Base-by-base conservation (phyloP, 2,797 vertebrate genomes). In the Argya squamiceps region DNA sequence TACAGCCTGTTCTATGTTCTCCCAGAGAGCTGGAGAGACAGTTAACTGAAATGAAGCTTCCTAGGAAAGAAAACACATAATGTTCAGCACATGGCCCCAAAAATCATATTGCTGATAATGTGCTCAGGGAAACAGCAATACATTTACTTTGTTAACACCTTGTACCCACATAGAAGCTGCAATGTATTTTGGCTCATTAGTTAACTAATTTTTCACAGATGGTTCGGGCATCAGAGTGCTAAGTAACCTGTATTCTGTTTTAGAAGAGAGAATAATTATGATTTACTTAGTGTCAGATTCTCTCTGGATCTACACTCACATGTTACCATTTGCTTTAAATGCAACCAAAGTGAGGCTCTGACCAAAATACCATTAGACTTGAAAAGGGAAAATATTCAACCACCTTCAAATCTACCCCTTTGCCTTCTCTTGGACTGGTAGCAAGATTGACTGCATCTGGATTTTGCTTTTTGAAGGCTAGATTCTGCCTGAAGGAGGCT, bases 171-270 rank as follows among this genome's bases (percentile, higher is more conserved):
- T 19, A 92, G 86, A 95, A 78, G 65, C 70, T 85, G 82, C 68
- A 84, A 79, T 70, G 70, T 84, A 70, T 91, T 96, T 92, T 93
- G 89, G 52, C 89, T 96, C 92, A 96, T 93, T 95, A 93, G 76
- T 92, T 80, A 92, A 78, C 84, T 93, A 89, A 95, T 96, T 89
- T 92, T 94, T 92, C 85, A 75, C 93, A 95, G 74, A 93, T 95
- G 92, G 92, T 88, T 87, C 84, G 83, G 81, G 49, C 56, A 89
- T 56, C 43, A 75, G 73, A 93, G 84, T 64, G 85, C 91, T 96
- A 93, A 96, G 90, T 93, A 96, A 94, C 88, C 90, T 88, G 53
- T 69, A 87, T 91, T 86, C 69, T 89, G 30, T 50, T 88, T 92
- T 83, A 91, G 52, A 91, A 88, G 59, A 68, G 10, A 67, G 76